phyloP scores from a whole-genome alignment of 2,888 invertebrate genomes.

The Yponomeuta plumbellus region DNA sequence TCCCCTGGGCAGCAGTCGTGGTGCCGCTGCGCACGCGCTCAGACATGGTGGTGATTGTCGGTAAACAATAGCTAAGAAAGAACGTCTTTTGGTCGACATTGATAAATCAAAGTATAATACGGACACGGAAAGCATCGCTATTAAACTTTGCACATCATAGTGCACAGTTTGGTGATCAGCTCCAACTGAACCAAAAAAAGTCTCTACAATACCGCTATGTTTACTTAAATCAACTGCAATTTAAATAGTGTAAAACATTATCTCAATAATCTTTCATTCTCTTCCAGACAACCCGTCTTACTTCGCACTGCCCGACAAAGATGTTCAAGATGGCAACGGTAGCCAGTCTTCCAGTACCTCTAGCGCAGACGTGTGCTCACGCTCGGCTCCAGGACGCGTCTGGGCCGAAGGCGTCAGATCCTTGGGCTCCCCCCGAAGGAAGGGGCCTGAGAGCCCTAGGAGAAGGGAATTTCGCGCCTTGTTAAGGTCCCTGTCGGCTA shows the following conservation, averaged over 20 bases:
- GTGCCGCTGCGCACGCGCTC: slow-evolving; percentile 28
- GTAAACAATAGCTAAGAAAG: slow-evolving; percentile 29
- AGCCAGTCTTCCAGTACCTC: slow-evolving; percentile 29
- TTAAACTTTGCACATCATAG: neutral
- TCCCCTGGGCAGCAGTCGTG: slow-evolving; percentile 45
- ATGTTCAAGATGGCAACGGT: slow-evolving; percentile 52
- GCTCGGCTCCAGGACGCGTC: slow-evolving; percentile 80
- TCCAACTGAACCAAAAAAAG: too few species aligned
- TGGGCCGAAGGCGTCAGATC: slow-evolving; percentile 68
- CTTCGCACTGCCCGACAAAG: slow-evolving; percentile 79
- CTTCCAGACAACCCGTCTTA: slow-evolving; percentile 85
- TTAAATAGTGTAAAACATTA: neutral
- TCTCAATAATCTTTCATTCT: neutral
- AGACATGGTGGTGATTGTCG: slow-evolving; percentile 37
- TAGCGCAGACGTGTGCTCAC: slow-evolving; percentile 76
- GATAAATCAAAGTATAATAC: neutral
- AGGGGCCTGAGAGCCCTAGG: slow-evolving; percentile 63
- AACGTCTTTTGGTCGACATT: neutral
- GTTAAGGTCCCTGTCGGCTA: slow-evolving; percentile 80
- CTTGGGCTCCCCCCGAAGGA: slow-evolving; percentile 53
- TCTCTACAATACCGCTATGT: too few species aligned
- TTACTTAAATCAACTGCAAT: too few species aligned
- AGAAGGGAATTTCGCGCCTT: slow-evolving; percentile 76
- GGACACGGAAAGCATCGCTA: slow-evolving; percentile 3
- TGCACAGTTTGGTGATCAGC: too few species aligned